Percentiles rank a stretch among this genome's conserved stretches.
These are phyloP conservation scores for Haliclona indistincta DNA, from an alignment of 37 sponge, comb jelly and placozoan species.

Conservation along the genomic window DNA sequence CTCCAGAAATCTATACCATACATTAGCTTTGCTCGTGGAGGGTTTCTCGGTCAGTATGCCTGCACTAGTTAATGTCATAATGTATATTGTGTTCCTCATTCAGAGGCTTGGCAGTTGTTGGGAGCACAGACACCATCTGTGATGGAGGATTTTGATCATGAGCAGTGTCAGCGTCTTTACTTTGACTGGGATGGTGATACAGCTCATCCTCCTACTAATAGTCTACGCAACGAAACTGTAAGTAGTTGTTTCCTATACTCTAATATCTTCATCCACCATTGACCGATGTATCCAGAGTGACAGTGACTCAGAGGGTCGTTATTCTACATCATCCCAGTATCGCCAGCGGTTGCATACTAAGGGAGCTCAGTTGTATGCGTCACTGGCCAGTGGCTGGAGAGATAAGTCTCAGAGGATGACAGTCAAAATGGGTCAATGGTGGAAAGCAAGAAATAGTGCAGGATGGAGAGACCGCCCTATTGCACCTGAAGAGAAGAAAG, in stretches of 20 bases:
- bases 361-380: conserved; percentile 58
- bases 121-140: conserved; percentile 27
- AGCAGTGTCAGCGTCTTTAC: conserved; percentile 32
- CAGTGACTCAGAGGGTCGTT: conserved; percentile 64
- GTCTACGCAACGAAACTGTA: conserved; percentile 43
- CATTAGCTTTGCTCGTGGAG: conserved; percentile 79
- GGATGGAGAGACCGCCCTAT: conserved; percentile 20
- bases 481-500: conserved; percentile 23
- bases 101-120: conserved; percentile 49
- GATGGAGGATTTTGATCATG: conserved; percentile 71
- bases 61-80: not conserved
- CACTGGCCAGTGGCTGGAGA: conserved; percentile 46
- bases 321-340: conserved; percentile 10
- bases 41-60: conserved; percentile 64
- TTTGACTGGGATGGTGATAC: conserved; percentile 10
- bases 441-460: not conserved
- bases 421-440: conserved; percentile 23
- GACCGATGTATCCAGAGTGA: conserved; percentile 35
- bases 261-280: not conserved
- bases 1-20: conserved; percentile 79
- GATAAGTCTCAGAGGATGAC: conserved; percentile 49
- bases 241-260: conserved; percentile 16
- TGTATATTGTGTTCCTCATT: not conserved
- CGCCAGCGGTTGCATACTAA: conserved; percentile 42
- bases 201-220: not conserved